A percentile compares a stretch with the other conserved stretches of the same genome.
Evolutionary conservation across 1,140 invertebrate species (phyloP).

Genomic region (Argopecten irradians): DNA sequence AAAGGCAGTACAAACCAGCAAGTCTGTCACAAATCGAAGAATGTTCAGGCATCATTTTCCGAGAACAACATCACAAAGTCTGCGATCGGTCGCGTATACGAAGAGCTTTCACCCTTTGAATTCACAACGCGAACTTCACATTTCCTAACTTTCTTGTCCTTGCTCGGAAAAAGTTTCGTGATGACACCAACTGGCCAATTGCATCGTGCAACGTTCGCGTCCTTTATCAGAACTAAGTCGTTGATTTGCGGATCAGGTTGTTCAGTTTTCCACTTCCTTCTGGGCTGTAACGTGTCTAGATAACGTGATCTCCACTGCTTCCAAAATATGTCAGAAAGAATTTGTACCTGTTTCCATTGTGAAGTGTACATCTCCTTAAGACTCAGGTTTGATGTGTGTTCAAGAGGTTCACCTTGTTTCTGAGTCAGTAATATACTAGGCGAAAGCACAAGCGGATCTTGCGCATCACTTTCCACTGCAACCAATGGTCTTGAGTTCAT

Average conservation of each 20-base stretch:
- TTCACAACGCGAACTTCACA: too few species aligned
- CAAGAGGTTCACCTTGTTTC: constrained; percentile 27
- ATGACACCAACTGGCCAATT: background rate
- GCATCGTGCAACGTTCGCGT: background rate
- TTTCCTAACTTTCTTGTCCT: background rate
- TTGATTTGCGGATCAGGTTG: background rate
- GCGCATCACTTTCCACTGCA: constrained; percentile 48
- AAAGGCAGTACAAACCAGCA: too few species aligned
- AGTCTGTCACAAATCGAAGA: too few species aligned
- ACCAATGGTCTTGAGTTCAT: constrained; percentile 57
- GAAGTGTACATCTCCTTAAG: constrained; percentile 38
- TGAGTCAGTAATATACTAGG: constrained; percentile 49
- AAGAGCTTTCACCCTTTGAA: too few species aligned
- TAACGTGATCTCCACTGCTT: constrained; percentile 31
- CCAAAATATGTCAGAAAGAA: constrained; percentile 42
- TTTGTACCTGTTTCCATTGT: constrained; percentile 46
- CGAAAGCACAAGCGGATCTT: constrained; percentile 40
- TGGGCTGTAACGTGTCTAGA: constrained; percentile 33
- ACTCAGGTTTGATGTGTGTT: constrained; percentile 11
- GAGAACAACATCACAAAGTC: too few species aligned
- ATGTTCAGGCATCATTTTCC: too few species aligned
- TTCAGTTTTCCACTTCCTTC: constrained; percentile 29
- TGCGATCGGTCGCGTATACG: too few species aligned
- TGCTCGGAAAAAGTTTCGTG: background rate
- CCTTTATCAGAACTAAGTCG: constrained; percentile 30